Percentiles rank a stretch among this genome's conserved stretches.
phyloP scores from a whole-genome alignment of 2,797 vertebrate genomes.

The Mus caroli region DNA sequence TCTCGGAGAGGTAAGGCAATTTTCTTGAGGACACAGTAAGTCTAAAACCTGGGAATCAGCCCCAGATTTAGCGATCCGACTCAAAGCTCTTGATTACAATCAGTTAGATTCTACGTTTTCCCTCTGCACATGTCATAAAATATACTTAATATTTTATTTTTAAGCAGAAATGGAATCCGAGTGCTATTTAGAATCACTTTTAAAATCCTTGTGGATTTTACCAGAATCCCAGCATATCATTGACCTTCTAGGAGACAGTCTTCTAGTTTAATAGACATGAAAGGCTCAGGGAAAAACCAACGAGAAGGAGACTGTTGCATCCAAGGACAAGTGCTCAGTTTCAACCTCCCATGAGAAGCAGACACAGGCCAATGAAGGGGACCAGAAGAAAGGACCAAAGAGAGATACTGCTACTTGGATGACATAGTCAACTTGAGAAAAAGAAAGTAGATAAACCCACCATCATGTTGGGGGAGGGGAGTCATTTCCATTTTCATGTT shows the following conservation, averaged over 20 bases:
- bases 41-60: not conserved
- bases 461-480: not conserved
- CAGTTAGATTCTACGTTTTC: too few species aligned
- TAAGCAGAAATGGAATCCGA: not conserved
- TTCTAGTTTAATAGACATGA: not conserved
- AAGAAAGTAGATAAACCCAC: not conserved
- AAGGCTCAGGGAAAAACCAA: not conserved
- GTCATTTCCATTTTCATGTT: not conserved
- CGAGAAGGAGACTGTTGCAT: not conserved
- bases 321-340: not conserved
- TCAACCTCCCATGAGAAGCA: not conserved
- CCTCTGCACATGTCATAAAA: not conserved
- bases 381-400: not conserved
- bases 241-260: not conserved
- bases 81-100: not conserved
- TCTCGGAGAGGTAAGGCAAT: not conserved
- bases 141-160: not conserved
- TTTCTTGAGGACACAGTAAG: constrained; percentile 28
- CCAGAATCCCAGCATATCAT: not conserved
- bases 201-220: not conserved
- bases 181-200: not conserved
- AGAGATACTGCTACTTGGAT: not conserved
- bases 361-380: not conserved
- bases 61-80: not conserved
- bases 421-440: not conserved